Conservation (phyloP, 1,140 invertebrate genomes). For the Cataglyphis hispanica region DNA sequence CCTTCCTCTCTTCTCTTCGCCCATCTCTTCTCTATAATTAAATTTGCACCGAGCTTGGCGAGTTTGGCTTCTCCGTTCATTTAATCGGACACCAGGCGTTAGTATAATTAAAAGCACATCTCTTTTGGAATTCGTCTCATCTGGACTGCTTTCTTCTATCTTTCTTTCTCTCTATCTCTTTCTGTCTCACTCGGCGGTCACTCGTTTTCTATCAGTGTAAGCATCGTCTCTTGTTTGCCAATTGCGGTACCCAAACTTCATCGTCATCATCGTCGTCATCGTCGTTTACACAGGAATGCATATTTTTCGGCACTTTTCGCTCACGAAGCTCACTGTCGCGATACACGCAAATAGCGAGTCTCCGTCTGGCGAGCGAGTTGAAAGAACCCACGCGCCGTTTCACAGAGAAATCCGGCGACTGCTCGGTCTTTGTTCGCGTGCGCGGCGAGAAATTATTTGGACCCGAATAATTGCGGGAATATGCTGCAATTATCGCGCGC, state of each 20-base stretch:
- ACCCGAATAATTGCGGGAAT: constrained; percentile 58
- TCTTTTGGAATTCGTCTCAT: constrained; percentile 80
- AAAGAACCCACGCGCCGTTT: constrained; percentile 23
- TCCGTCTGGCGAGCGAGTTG: constrained; percentile 12
- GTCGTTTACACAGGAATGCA: constrained; percentile 28
- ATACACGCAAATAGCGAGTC: constrained; percentile 49
- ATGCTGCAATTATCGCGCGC: constrained; percentile 55
- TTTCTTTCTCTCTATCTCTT: neutral
- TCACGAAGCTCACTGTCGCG: constrained; percentile 47
- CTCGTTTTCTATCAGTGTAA: constrained; percentile 32
- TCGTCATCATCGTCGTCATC: constrained; percentile 30
- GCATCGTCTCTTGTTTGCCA: constrained; percentile 65
- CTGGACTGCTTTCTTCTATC: constrained; percentile 32
- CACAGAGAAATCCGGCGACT: constrained; percentile 51
- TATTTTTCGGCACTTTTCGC: constrained; percentile 64
- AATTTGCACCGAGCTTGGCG: constrained; percentile 80
- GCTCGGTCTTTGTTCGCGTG: constrained; percentile 49
- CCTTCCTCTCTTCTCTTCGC: constrained; percentile 6
- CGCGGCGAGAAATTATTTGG: constrained; percentile 51
- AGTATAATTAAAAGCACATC: constrained; percentile 85
- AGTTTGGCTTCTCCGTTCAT: constrained; percentile 81
- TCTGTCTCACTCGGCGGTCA: neutral
- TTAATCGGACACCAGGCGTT: constrained; percentile 82
- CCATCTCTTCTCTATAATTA: constrained; percentile 81
- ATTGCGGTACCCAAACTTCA: constrained; percentile 63